phyloP scores from a whole-genome alignment of 2,888 invertebrate genomes.

The Diplolepis rosae region DNA sequence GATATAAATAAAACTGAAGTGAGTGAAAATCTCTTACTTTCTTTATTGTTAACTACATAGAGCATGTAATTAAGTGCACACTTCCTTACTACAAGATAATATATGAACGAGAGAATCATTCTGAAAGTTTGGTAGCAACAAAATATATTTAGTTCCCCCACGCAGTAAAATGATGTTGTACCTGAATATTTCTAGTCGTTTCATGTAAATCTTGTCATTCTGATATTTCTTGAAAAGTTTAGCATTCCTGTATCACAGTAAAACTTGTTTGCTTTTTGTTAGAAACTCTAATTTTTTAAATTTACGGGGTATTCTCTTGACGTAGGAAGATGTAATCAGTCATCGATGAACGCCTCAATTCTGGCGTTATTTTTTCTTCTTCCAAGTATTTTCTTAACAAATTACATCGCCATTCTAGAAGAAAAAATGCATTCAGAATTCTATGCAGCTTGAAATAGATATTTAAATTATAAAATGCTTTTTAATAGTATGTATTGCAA shows the following conservation, averaged over 20 bases:
- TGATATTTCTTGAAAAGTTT: conserved; percentile 40
- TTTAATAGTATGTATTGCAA: not conserved
- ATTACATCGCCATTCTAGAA: conserved; percentile 51
- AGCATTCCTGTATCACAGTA: conserved; percentile 61
- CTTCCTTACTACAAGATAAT: conserved; percentile 6
- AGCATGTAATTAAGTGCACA: conserved; percentile 30
- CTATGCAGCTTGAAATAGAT: not conserved
- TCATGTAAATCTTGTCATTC: conserved; percentile 30
- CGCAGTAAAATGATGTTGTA: conserved; percentile 26
- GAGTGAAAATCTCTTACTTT: conserved; percentile 48
- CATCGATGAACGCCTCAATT: conserved; percentile 37
- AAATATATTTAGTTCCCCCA: conserved; percentile 11
- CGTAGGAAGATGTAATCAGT: conserved; percentile 39
- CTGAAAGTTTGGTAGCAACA: conserved; percentile 42
- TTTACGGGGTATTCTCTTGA: conserved; percentile 42
- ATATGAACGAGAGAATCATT: conserved; percentile 36
- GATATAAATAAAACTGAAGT: conserved; percentile 40
- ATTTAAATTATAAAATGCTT: not conserved
- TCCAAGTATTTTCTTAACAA: conserved; percentile 37
- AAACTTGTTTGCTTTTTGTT: conserved; percentile 49
- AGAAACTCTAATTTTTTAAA: conserved; percentile 55
- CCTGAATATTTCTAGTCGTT: conserved; percentile 34
- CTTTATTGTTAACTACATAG: conserved; percentile 46
- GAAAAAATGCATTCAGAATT: too few species aligned
- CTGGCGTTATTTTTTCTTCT: conserved; percentile 34